Evolutionary conservation across 2,113 vertebrate species (phyloP).

Genomic region (Craseonycteris thonglongyai): DNA sequence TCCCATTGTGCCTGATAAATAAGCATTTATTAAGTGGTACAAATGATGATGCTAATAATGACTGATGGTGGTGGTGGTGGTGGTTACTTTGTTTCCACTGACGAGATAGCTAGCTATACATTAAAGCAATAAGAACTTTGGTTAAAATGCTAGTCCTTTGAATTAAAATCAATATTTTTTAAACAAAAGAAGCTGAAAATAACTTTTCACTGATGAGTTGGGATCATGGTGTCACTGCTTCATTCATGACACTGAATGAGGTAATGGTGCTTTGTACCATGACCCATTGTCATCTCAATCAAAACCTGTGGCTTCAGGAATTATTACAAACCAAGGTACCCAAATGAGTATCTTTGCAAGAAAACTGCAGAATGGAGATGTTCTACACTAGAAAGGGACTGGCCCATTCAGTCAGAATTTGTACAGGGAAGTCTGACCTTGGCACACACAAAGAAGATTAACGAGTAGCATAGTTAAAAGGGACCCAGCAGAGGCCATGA

Average conservation of each 20-base stretch:
- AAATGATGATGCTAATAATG: not conserved
- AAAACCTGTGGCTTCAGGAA: not conserved
- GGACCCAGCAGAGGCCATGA: not conserved
- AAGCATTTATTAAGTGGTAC: not conserved
- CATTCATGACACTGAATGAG: too few relatives aligned
- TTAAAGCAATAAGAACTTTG: not conserved
- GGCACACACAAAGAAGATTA: not conserved
- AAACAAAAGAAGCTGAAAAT: not conserved
- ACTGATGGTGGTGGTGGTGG: not conserved
- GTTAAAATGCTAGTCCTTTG: constrained; percentile 1
- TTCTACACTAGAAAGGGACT: not conserved
- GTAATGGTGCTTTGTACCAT: not conserved
- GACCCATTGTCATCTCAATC: not conserved
- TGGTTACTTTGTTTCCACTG: not conserved
- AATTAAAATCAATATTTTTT: constrained; percentile 19
- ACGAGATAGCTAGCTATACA: not conserved
- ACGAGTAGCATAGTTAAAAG: not conserved
- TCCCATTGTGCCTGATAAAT: not conserved
- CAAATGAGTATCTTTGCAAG: not conserved
- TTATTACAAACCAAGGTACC: not conserved
- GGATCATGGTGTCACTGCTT: not conserved
- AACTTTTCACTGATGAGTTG: not conserved
- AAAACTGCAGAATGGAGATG: not conserved
- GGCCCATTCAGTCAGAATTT: too few relatives aligned
- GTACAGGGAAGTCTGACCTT: not conserved